phyloP scores from a whole-genome alignment of 2,888 invertebrate species.

The Heliconius charithonia region DNA sequence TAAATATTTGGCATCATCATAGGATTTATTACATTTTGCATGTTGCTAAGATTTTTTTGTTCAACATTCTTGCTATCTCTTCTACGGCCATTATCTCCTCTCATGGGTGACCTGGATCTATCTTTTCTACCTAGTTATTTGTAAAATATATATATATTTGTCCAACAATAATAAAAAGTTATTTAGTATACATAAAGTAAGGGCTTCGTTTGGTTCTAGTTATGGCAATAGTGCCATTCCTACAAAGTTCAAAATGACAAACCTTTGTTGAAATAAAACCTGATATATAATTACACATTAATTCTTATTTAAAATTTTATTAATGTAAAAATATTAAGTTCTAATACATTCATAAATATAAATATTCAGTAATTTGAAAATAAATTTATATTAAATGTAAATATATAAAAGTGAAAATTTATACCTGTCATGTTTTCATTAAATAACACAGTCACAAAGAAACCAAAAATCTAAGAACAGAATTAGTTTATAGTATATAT shows the following conservation, averaged over 20 bases:
- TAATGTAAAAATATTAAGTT: not conserved
- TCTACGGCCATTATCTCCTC: slow-evolving; percentile 61
- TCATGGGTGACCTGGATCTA: slow-evolving; percentile 70
- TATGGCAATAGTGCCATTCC: not conserved
- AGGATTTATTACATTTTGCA: slow-evolving; percentile 64
- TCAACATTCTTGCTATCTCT: slow-evolving; percentile 57
- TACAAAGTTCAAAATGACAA: not conserved
- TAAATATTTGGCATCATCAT: slow-evolving; percentile 77
- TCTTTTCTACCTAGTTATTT: slow-evolving; percentile 56
- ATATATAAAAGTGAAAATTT: not conserved
- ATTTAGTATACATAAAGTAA: not conserved
- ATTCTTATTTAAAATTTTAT: not conserved
- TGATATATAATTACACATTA: not conserved
- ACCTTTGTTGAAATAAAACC: not conserved
- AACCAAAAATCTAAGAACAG: not conserved
- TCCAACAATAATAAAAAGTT: not conserved
- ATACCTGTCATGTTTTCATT: slow-evolving; percentile 10
- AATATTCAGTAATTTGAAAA: not conserved
- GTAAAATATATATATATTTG: not conserved
- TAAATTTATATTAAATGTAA: not conserved
- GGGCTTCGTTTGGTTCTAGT: not conserved
- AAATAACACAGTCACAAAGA: not conserved
- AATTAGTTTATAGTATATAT: not conserved
- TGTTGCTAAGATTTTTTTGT: slow-evolving; percentile 55
- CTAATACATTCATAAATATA: not conserved